A percentile compares a stretch with the other conserved stretches of the same genome.
Evolutionary conservation across 1,140 invertebrate genomes (phyloP).

Genomic region (Rhopalosiphum padi): DNA sequence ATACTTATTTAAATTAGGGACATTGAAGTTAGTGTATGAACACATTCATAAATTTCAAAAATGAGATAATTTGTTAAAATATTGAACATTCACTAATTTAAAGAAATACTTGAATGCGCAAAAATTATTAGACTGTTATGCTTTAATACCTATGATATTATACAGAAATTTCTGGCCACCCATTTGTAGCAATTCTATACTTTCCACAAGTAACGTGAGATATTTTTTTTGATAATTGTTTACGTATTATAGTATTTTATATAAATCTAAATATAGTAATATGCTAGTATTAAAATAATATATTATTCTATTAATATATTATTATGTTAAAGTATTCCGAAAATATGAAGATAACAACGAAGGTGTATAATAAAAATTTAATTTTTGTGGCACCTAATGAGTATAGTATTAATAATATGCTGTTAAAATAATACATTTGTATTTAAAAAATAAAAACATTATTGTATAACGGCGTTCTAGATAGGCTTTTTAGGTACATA

Average conservation of each 20-base stretch:
- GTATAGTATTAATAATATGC: background rate
- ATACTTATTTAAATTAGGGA: background rate
- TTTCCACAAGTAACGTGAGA: background rate
- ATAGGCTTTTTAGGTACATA: background rate
- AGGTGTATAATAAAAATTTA: background rate
- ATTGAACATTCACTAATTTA: background rate
- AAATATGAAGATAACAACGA: background rate
- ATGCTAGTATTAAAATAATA: background rate
- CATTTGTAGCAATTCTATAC: background rate
- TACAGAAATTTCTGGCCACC: no score
- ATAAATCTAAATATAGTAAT: background rate
- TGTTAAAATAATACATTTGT: background rate
- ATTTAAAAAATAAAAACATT: background rate
- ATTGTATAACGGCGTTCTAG: background rate
- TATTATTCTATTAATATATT: no score
- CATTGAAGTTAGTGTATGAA: no score
- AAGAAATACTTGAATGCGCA: background rate
- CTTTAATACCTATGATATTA: background rate
- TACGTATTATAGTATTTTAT: background rate
- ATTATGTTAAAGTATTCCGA: no score
- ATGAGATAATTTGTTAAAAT: background rate
- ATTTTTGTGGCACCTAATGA: background rate
- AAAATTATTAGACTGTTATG: background rate
- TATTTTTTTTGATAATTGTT: background rate
- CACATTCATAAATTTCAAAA: background rate